Evolutionary conservation across 2,113 vertebrate species (phyloP).

Genomic region (Gobius niger): DNA sequence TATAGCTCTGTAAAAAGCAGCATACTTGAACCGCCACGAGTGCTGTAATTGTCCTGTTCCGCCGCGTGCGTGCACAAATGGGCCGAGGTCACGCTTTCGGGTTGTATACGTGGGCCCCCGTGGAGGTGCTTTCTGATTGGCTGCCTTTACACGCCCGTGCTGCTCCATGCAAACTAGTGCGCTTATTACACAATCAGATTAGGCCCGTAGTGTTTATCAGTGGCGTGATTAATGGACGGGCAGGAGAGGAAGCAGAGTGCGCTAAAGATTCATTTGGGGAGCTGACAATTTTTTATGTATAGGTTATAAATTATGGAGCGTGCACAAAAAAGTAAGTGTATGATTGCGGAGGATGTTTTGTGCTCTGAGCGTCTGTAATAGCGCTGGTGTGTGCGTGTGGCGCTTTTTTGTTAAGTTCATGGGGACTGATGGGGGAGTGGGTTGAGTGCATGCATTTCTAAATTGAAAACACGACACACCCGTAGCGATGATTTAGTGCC

Average conservation of each 20-base stretch:
- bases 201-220: constrained; percentile 56
- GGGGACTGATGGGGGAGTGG: constrained; percentile 46
- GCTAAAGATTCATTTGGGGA: constrained; percentile 65
- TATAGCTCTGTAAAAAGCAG: constrained; percentile 7
- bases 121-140: background rate
- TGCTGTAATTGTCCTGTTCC: background rate
- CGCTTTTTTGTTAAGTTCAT: constrained; percentile 1
- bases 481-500: constrained; percentile 59
- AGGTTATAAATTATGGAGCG: constrained; percentile 51
- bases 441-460: constrained; percentile 68
- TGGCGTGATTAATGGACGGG: constrained; percentile 59
- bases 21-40: background rate
- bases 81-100: constrained; percentile 30
- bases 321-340: constrained; percentile 53
- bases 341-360: constrained; percentile 61
- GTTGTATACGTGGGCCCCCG: constrained; percentile 13
- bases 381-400: constrained; percentile 16
- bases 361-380: constrained; percentile 51
- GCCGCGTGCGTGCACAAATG: constrained; percentile 1
- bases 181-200: constrained; percentile 62
- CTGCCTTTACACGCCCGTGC: constrained; percentile 20
- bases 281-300: constrained; percentile 61
- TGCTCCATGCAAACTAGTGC: constrained; percentile 38
- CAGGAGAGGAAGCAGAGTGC: constrained; percentile 45
- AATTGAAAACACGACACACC: constrained; percentile 71